Evolutionary conservation across 1,140 invertebrate species (phyloP).

Genomic region (Aphaenogaster rudis): DNA sequence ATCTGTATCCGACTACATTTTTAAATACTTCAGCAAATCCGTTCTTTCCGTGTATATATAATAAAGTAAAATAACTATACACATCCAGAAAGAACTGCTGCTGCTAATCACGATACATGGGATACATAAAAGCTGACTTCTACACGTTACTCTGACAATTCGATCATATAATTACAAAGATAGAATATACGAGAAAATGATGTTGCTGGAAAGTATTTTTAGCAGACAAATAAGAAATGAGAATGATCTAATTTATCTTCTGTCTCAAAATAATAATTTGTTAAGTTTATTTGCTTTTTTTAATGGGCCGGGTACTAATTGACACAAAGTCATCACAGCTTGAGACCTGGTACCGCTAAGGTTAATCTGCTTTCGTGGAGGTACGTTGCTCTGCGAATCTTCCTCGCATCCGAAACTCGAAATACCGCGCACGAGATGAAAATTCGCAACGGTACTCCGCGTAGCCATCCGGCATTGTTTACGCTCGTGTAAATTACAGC

Average conservation of each 20-base stretch:
- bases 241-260: neutral
- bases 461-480: slow-evolving; percentile 58
- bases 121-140: neutral
- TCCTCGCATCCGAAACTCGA: neutral
- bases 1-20: no score
- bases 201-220: slow-evolving; percentile 13
- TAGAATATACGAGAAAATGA: neutral
- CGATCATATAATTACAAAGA: neutral
- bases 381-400: neutral
- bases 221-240: neutral
- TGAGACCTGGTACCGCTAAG: neutral
- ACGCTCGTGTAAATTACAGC: slow-evolving; percentile 62
- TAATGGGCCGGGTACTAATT: neutral
- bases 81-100: neutral
- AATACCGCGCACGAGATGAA: neutral
- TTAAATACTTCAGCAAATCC: no score
- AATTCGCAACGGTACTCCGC: slow-evolving; percentile 5
- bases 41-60: no score
- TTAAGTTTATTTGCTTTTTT: neutral
- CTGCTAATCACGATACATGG: neutral
- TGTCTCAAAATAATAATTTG: neutral
- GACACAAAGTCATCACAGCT: neutral
- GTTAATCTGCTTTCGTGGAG: slow-evolving; percentile 1
- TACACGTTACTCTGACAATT: neutral
- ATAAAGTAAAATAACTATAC: neutral